Percentiles rank a stretch among this genome's conserved stretches.
Conservation (phyloP, 1,140 invertebrate species). For the Streblospio benedicti region DNA sequence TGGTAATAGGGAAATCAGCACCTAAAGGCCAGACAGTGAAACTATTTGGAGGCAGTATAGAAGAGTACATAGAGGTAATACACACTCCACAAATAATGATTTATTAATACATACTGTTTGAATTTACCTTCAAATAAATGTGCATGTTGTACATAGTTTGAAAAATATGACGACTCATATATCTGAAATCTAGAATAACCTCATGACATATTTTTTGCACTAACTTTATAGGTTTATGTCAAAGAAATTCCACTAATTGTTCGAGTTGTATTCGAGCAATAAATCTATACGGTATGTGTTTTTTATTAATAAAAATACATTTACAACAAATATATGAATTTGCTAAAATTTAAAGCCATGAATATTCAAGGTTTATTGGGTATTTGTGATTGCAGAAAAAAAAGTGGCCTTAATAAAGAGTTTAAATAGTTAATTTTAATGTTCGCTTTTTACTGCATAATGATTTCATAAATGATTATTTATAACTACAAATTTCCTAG, state of each 20-base stretch:
- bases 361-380: no score
- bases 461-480: background rate
- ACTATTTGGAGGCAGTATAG: slow-evolving; percentile 75
- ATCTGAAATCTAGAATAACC: no score
- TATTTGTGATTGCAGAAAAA: no score
- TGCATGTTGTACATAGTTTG: no score
- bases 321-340: background rate
- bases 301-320: background rate
- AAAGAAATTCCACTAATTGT: slow-evolving; percentile 83
- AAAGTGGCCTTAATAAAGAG: no score
- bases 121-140: no score
- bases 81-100: no score
- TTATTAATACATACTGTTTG: no score
- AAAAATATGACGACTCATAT: no score
- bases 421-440: no score
- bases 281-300: slow-evolving; percentile 73
- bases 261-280: slow-evolving; percentile 87
- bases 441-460: background rate
- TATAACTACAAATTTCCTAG: no score
- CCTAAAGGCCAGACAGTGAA: slow-evolving; percentile 59
- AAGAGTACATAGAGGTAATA: slow-evolving; percentile 70
- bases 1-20: no score
- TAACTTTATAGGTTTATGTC: slow-evolving; percentile 56
- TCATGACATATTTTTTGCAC: slow-evolving; percentile 2
- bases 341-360: background rate